Percentiles rank a stretch among this genome's conserved stretches.
Evolutionary conservation across 1,140 invertebrate genomes (phyloP).

Genomic region (Sinella curviseta): DNA sequence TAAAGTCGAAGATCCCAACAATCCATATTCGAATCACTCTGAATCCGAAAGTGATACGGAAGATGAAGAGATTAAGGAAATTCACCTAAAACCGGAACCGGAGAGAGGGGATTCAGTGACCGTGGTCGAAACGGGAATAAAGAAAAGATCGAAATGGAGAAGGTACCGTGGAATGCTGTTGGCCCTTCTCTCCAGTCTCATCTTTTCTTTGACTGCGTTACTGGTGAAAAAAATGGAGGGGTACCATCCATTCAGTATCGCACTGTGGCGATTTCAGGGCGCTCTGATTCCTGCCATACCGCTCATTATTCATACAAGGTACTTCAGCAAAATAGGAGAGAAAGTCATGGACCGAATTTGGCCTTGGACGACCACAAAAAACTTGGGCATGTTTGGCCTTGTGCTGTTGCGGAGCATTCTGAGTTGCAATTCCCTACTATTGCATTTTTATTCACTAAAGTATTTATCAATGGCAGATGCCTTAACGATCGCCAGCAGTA

Average conservation of each 20-base stretch:
- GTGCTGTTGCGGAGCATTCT: conserved; percentile 32
- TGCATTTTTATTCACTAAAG: conserved; percentile 38
- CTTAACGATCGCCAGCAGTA: conserved; percentile 15
- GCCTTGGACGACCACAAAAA: background rate
- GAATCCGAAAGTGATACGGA: background rate
- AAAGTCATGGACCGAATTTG: conserved; percentile 11
- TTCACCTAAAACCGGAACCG: background rate
- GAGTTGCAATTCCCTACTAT: conserved; percentile 31
- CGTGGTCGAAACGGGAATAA: background rate
- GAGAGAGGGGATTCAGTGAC: background rate
- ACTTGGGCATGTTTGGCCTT: conserved; percentile 1
- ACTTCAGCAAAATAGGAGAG: conserved; percentile 21
- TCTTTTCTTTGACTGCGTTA: conserved; percentile 56
- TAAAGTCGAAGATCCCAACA: conserved; percentile 16
- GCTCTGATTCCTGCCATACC: conserved; percentile 54
- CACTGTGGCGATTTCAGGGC: conserved; percentile 55
- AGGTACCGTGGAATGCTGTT: conserved; percentile 49
- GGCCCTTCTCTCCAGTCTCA: conserved; percentile 52
- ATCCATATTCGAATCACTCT: conserved; percentile 19
- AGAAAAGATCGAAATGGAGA: conserved; percentile 13
- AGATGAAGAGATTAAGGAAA: background rate
- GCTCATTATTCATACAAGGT: conserved; percentile 49
- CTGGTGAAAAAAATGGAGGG: conserved; percentile 55
- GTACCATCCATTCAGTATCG: conserved; percentile 54
- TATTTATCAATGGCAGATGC: conserved; percentile 35